Conservation (phyloP, 2,888 invertebrate species). For the Drosophila formosana region DNA sequence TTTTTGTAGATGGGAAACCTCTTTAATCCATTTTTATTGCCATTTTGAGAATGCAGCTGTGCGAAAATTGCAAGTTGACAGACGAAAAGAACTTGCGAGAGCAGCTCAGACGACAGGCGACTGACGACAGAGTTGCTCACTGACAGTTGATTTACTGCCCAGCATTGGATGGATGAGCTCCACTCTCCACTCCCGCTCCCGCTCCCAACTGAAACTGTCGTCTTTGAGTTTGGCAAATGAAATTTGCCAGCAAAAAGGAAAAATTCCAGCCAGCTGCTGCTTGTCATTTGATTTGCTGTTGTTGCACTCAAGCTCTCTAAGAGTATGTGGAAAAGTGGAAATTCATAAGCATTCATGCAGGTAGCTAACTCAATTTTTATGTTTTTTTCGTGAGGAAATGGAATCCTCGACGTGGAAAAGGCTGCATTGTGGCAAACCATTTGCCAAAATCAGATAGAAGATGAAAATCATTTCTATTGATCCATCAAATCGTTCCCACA, state of each 20-base stretch:
- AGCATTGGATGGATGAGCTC: neutral
- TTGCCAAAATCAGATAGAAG: slow-evolving; percentile 5
- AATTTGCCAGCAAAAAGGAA: slow-evolving; percentile 47
- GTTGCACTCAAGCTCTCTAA: slow-evolving; percentile 10
- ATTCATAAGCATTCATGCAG: slow-evolving; percentile 54
- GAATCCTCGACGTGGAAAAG: slow-evolving; percentile 43
- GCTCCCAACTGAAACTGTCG: neutral
- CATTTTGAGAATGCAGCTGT: slow-evolving; percentile 23
- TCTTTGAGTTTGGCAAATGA: slow-evolving; percentile 44
- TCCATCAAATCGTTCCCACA: neutral
- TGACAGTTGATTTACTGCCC: slow-evolving; percentile 59
- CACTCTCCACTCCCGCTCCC: neutral
- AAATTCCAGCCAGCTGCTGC: slow-evolving; percentile 41
- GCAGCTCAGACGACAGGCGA: slow-evolving; percentile 26
- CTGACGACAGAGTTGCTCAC: slow-evolving; percentile 25
- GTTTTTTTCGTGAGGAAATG: slow-evolving; percentile 44
- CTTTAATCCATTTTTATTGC: slow-evolving; percentile 32
- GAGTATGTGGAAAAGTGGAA: slow-evolving; percentile 21
- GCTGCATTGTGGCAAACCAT: slow-evolving; percentile 22
- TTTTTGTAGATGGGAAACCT: neutral
- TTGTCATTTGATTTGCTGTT: slow-evolving; percentile 19
- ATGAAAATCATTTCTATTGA: slow-evolving; percentile 5
- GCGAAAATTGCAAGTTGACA: slow-evolving; percentile 42
- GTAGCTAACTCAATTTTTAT: slow-evolving; percentile 38
- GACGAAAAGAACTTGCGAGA: slow-evolving; percentile 4